These are phyloP conservation scores for Nibea albiflora DNA, from an alignment of 2,113 vertebrate species.

Conservation along the genomic window DNA sequence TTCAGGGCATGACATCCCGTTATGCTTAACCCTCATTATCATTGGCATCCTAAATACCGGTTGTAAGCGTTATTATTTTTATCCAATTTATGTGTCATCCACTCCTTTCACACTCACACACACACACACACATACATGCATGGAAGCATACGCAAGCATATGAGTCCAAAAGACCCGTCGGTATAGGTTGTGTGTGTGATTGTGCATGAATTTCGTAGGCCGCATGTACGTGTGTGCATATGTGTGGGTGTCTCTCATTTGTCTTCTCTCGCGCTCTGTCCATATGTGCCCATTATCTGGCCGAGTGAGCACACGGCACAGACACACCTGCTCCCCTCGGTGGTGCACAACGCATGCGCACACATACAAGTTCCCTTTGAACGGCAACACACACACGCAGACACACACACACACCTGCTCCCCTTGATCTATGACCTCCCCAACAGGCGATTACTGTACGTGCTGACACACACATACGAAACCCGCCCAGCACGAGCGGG, in stretches of 20 bases:
- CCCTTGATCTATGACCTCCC: constrained; percentile 53
- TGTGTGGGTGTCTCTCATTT: constrained; percentile 37
- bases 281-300: constrained; percentile 69
- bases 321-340: constrained; percentile 47
- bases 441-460: constrained; percentile 31
- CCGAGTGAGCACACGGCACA: constrained; percentile 50
- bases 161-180: neutral
- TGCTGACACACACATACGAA: neutral
- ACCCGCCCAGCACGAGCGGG: neutral
- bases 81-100: constrained; percentile 58
- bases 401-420: constrained; percentile 39
- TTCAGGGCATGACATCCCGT: constrained; percentile 43
- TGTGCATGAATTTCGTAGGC: constrained; percentile 1
- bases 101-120: constrained; percentile 24
- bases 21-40: constrained; percentile 52
- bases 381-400: neutral
- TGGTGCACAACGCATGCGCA: neutral
- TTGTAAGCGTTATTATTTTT: constrained; percentile 59
- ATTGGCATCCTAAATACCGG: constrained; percentile 48
- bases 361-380: neutral
- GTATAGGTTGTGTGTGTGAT: neutral
- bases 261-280: constrained; percentile 41
- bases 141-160: neutral
- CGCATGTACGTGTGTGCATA: constrained; percentile 9
- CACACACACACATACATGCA: constrained; percentile 5